A percentile compares a stretch with the other conserved stretches of the same genome.
Evolutionary conservation across 2,888 invertebrate genomes (phyloP).

Genomic region (Subacronicta megacephala): DNA sequence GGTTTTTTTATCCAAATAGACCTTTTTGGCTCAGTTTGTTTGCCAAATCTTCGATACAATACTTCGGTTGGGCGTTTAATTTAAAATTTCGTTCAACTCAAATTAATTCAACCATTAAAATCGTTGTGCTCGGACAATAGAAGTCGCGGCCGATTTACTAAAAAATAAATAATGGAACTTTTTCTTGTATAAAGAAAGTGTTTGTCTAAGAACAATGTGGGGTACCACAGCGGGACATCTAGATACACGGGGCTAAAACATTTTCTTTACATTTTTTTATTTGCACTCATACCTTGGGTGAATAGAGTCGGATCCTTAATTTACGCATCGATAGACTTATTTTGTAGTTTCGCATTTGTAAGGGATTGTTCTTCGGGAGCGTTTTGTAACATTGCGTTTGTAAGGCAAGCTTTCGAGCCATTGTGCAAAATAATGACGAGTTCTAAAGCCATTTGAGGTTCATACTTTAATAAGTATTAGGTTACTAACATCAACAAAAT

Average conservation of each 20-base stretch:
- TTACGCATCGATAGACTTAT: conserved; percentile 87
- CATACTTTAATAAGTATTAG: conserved; percentile 16
- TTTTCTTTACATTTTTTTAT: conserved; percentile 81
- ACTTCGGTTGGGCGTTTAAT: conserved; percentile 68
- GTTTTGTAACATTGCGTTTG: conserved; percentile 83
- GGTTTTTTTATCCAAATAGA: conserved; percentile 18
- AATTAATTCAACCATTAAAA: conserved; percentile 84
- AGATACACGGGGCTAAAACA: conserved; percentile 79
- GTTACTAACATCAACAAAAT: conserved; percentile 27
- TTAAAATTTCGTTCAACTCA: conserved; percentile 66
- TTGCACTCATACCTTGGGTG: conserved; percentile 78
- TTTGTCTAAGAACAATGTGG: conserved; percentile 88
- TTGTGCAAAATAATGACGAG: conserved; percentile 68
- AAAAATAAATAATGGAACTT: conserved; percentile 80
- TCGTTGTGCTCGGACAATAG: conserved; percentile 71
- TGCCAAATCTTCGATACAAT: conserved; percentile 56
- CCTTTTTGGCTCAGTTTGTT: conserved; percentile 52
- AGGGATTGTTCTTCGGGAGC: conserved; percentile 80
- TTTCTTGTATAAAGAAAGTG: conserved; percentile 82
- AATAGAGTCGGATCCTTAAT: conserved; percentile 85
- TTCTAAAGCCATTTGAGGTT: conserved; percentile 33
- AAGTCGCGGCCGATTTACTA: conserved; percentile 73
- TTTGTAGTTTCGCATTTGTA: conserved; percentile 83
- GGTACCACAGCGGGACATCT: conserved; percentile 87
- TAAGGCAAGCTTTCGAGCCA: conserved; percentile 58